Evolutionary conservation across 2,113 vertebrate genomes (phyloP).

Genomic region (Zingel zingel): DNA sequence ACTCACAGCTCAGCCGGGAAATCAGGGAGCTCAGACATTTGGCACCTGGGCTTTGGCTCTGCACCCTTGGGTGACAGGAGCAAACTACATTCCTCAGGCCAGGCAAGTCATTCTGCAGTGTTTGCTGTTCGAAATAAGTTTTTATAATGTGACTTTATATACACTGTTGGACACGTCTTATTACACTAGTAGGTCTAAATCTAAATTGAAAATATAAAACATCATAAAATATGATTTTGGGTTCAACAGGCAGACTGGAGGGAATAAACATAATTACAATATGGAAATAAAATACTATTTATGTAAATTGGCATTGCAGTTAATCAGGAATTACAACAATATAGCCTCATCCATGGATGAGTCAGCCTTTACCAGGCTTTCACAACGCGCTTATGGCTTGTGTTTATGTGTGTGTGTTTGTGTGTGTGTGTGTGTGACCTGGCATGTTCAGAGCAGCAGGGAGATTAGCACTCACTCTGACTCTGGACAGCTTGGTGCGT

Average conservation of each 20-base stretch:
- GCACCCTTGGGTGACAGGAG: constrained; percentile 24
- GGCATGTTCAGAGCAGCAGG: constrained; percentile 44
- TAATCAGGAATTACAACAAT: constrained; percentile 1
- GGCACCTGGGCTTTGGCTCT: constrained; percentile 19
- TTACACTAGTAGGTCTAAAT: background rate
- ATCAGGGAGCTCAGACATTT: constrained; percentile 47
- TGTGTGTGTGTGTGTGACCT: constrained; percentile 3
- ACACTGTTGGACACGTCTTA: background rate
- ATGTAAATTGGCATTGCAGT: background rate
- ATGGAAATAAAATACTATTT: background rate
- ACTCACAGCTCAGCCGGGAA: constrained; percentile 27
- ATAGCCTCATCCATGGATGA: background rate
- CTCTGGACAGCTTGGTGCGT: background rate
- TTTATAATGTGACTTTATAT: background rate
- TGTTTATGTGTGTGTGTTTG: background rate
- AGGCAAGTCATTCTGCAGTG: background rate
- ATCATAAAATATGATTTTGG: background rate
- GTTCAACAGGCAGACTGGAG: background rate
- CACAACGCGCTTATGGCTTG: background rate
- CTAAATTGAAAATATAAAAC: background rate
- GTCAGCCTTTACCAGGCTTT: constrained; percentile 1
- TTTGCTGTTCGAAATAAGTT: background rate
- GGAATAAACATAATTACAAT: background rate
- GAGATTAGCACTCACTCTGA: constrained; percentile 37
- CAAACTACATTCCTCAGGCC: background rate